phyloP scores from a whole-genome alignment of 2,113 vertebrate species.

The Meles meles region DNA sequence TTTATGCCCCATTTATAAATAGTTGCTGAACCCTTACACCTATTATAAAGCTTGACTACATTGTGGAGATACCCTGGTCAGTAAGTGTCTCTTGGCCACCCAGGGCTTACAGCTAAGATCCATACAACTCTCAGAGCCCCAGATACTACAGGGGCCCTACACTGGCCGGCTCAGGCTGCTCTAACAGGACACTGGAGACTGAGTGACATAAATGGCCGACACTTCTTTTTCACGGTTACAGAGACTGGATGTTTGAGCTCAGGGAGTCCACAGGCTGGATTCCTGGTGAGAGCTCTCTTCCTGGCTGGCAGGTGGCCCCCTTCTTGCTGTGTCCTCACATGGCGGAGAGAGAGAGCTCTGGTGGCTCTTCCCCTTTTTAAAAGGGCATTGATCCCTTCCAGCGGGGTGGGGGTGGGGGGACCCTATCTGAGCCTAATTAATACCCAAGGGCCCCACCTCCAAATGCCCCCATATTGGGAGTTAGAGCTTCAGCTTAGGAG shows the following conservation, averaged over 20 bases:
- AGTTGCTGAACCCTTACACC: background rate
- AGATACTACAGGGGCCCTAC: background rate
- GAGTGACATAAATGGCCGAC: background rate
- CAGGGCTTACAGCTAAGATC: background rate
- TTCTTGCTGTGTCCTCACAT: background rate
- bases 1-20: background rate
- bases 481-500: background rate
- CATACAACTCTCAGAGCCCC: background rate
- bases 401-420: background rate
- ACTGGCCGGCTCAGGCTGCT: background rate
- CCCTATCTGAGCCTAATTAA: background rate
- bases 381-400: background rate
- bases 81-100: background rate
- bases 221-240: background rate
- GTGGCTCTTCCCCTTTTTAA: background rate
- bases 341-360: background rate
- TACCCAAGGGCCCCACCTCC: background rate
- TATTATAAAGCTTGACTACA: background rate
- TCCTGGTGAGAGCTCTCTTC: background rate
- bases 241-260: background rate
- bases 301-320: background rate
- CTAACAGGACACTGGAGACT: background rate
- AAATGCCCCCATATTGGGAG: background rate
- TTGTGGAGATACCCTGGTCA: background rate
- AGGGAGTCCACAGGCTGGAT: background rate